Evolutionary conservation across 2,797 vertebrate species (phyloP), one percentile per base, ranked within the genome.

Genomic region (Pangasius macronema): DNA sequence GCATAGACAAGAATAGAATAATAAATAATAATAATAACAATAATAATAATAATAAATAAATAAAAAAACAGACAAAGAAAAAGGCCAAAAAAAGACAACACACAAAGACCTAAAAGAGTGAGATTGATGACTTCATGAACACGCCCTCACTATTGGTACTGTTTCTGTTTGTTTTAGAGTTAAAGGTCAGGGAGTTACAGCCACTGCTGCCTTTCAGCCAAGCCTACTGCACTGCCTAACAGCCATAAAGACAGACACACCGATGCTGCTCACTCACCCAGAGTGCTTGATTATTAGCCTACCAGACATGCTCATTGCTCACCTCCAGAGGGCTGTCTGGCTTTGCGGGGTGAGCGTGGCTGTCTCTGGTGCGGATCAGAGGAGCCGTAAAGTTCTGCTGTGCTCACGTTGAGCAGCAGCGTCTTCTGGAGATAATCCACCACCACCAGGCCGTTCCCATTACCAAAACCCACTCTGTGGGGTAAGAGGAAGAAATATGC

Each of bases 381-480:
- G 0, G 97, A 97, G 91, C 97, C 97, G 90, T 98, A 97, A 11
- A 99, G 94, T 88, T 99, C 98, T 76, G 96, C 94, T 10, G 95
- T 98, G 92, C 96, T 96, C 92, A 99, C 95, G 94, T 98, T 98
- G 89, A 99, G 95, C 5, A 99, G 96, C 46, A 98, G 95, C 8
- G 97, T 96, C 94, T 99, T 99, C 96, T 99, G 99, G 88, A 99
- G 95, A 93, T 99, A 99, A 95, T 99, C 98, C 89, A 98, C 97
- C 93, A 99, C 97, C 0, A 97, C 98, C 90, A 99, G 96, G 85
- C 99, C 98, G 39, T 96, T 97, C 85, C 97, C 98, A 92, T 98
- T 99, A 85, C 98, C 98, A 94, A 99, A 98, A 95, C 97, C 98
- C 93, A 99, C 98, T 87, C 99, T 99, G 93, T 75, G 79, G 82